These are phyloP conservation scores for Raja brachyura DNA, from an alignment of 2,113 vertebrate species.

Conservation along the genomic window DNA sequence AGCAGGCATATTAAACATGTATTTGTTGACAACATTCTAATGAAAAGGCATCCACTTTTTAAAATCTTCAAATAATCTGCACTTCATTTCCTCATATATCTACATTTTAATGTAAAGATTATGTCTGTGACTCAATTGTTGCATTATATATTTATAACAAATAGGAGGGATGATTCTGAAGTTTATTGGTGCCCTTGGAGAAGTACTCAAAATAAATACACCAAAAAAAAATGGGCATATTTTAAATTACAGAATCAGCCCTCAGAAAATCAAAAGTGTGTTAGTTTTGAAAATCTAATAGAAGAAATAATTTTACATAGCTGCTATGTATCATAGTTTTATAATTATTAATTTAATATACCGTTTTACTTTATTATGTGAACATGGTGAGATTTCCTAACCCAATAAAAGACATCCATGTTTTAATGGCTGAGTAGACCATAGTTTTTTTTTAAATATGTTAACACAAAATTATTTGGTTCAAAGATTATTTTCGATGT, in stretches of 20 bases:
- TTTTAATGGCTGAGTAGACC: background rate
- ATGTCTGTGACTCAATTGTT: background rate
- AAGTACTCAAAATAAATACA: background rate
- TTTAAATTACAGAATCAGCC: background rate
- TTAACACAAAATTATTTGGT: background rate
- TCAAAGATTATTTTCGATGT: background rate
- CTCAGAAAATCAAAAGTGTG: background rate
- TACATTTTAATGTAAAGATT: background rate
- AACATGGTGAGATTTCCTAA: background rate
- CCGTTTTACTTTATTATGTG: background rate
- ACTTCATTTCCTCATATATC: background rate
- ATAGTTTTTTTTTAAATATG: background rate
- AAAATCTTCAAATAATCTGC: background rate
- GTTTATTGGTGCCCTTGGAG: background rate
- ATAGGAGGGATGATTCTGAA: background rate
- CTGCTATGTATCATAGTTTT: background rate
- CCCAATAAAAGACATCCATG: background rate
- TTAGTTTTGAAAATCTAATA: background rate
- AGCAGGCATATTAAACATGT: background rate
- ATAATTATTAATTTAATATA: constrained; percentile 4
- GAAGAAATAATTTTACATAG: background rate
- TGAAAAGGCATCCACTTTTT: background rate
- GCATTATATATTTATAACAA: background rate
- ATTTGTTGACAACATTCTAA: background rate
- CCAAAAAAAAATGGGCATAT: background rate